Percentiles rank a stretch among this genome's conserved stretches.
Evolutionary conservation across 2,797 vertebrate genomes (phyloP).

Genomic region (Anolis apletophallus): DNA sequence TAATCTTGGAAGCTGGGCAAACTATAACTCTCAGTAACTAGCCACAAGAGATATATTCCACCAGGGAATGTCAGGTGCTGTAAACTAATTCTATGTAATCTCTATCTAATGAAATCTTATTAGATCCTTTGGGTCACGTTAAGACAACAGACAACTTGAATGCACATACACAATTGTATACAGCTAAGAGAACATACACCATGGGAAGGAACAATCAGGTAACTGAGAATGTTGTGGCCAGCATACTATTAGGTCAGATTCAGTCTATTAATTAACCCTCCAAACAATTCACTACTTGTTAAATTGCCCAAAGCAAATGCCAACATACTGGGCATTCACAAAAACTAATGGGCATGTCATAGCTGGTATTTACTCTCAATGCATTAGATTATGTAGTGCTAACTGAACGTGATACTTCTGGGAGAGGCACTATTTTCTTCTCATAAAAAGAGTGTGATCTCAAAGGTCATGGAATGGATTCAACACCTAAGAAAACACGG

Average conservation of each 20-base stretch:
- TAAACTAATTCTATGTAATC: no score
- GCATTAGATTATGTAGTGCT: not conserved
- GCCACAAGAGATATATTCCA: not conserved
- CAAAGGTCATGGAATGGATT: slow-evolving; percentile 7
- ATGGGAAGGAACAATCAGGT: no score
- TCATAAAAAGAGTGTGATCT: not conserved
- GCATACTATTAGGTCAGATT: not conserved
- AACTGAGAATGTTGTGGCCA: not conserved
- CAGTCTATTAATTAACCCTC: not conserved
- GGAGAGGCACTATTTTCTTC: not conserved
- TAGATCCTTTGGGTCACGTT: no score
- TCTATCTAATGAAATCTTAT: no score
- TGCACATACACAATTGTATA: no score
- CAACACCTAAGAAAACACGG: slow-evolving; percentile 26
- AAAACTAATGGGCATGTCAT: not conserved
- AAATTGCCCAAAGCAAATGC: not conserved
- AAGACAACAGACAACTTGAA: no score
- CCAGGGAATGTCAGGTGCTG: no score
- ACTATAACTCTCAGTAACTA: no score
- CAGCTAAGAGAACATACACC: not conserved
- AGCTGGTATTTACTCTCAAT: no score
- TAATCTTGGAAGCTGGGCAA: no score
- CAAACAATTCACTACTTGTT: not conserved
- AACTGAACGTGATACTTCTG: not conserved
- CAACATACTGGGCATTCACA: not conserved